Evolutionary conservation across 1,140 invertebrate genomes (phyloP), one percentile per base, ranked within the genome.

Genomic region (Phenacoccus solenopsis): DNA sequence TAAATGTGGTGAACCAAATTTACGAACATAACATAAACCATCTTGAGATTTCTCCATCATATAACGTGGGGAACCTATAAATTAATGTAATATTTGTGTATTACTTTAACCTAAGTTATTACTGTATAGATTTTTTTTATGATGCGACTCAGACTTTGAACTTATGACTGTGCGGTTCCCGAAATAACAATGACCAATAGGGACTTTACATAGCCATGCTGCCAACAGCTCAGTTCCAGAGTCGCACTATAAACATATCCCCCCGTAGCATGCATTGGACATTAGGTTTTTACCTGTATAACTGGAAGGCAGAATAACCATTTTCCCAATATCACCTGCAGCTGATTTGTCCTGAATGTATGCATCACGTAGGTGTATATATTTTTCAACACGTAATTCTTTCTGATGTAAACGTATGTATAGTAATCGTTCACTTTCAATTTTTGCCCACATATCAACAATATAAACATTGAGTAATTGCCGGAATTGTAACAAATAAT

Each of bases 401-500:
- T 68, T 73, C 75, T 84, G 81, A 75, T 82, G 79, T 16, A 74
- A 73, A 69, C 76, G 57, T 16, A 80, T 78, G 71, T 74, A 82
- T 22, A 74, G 67, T 13, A 80, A 73, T 69, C 79, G 73, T 74
- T 80, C 78, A 38, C 72, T 78, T 77, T 82, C 80, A 69, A 82
- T 78, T 77, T 82, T 82, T 12, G 76, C 78, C 74, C 79, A 82
- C 74, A 80, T 79, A 74, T 82, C 79, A 0, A 81, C 78, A 68
- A 28, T 32, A 10, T 68, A 28, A 28, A 30, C 12, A 27, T 28
- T n/a, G 12, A 76, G 74, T 49, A 77, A 74, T 10, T 72, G 72
- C 69, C 30, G 73, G 69, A 69, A 76, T 69, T 74, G 10, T 12
- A 69, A 1, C 69, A 77, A 74, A 70, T 74, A 74, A 72, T 67